Base-by-base conservation (phyloP, 2,888 invertebrate genomes). In the Sinotaia quadrata region DNA sequence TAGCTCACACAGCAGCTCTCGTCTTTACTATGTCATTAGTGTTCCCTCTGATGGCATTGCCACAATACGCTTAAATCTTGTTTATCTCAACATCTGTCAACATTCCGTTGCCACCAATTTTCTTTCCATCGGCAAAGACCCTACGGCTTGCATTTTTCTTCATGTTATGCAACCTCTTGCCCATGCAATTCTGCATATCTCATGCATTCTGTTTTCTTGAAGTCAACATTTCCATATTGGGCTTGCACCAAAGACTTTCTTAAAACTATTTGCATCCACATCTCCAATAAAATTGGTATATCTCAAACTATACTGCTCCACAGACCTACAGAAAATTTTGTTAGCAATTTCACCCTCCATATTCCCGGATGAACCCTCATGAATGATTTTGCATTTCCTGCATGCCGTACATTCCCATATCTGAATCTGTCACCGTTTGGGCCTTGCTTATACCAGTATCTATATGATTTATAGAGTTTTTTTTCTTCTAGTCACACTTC, bases 151-250 rank as follows among this genome's bases (percentile, higher is more conserved):
- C 27, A 18, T 67, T 44, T 5, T 41, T 67, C 24, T 54, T 57
- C 24, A 58, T 21, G n/a, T 41, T 24, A 8, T 36, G 41, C 34
- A 49, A 27, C 27, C 67, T 47, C 29, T 36, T 58, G 2, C 67
- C 67, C 29, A 29, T 12, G 12, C 36, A 24, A 34, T 67, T 67
- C 33, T 67, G 58, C 18, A 58, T 58, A 34, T 67, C 58, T 49
- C 2, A 67, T 58, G 51, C 67, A 67, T 58, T 67, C 67, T 15
- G 36, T 27, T 44, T 58, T 67, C 2, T 21, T 24, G 33, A 57
- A 47, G 4, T 44, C 27, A 10, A 21, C 27, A 27, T 58, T 51
- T 10, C 49, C 58, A 56, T 57, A 3, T n/a, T 51, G 58, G 49
- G 18, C 34, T 44, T 10, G 58, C 29, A 21, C 58, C 58, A 24